A percentile compares a stretch with the other conserved stretches of the same genome.
Evolutionary conservation across 2,797 vertebrate genomes (phyloP).

Genomic region (Phoxinus dragarum): DNA sequence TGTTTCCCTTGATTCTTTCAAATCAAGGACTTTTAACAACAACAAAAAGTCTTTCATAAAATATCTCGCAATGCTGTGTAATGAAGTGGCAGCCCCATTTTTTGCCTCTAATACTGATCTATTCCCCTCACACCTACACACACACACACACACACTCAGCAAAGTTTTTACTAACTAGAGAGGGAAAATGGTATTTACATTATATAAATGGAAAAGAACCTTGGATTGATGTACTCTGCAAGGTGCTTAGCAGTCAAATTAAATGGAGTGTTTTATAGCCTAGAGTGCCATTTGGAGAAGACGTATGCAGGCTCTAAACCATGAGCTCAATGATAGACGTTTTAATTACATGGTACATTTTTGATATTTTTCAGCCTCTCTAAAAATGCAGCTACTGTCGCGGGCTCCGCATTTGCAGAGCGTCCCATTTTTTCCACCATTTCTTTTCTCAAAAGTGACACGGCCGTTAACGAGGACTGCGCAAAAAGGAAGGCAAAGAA

Average conservation of each 20-base stretch:
- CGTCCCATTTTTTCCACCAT: conserved; percentile 63
- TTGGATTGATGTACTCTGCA: conserved; percentile 72
- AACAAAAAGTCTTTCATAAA: conserved; percentile 23
- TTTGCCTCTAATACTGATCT: conserved; percentile 47
- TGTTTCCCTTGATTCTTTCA: conserved; percentile 64
- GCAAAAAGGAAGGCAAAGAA: conserved; percentile 79
- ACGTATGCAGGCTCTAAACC: conserved; percentile 73
- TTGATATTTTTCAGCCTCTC: conserved; percentile 74
- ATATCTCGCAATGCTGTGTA: conserved; percentile 47
- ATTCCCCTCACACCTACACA: conserved; percentile 10
- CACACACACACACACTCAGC: conserved; percentile 14
- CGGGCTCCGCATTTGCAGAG: conserved; percentile 71
- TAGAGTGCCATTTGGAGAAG: conserved; percentile 79
- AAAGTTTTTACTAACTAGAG: conserved; percentile 69
- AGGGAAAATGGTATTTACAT: conserved; percentile 73
- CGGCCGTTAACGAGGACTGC: conserved; percentile 82
- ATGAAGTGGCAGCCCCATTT: conserved; percentile 53
- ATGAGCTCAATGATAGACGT: conserved; percentile 81
- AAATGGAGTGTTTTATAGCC: conserved; percentile 78
- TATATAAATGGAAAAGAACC: conserved; percentile 72
- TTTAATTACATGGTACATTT: conserved; percentile 86
- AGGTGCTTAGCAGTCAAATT: conserved; percentile 78
- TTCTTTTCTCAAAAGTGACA: conserved; percentile 75
- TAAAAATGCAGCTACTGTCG: conserved; percentile 74
- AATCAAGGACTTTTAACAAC: conserved; percentile 54